These are phyloP conservation scores for Malurus leucopterus DNA, from an alignment of 2,797 vertebrate genomes.

Conservation along the genomic window DNA sequence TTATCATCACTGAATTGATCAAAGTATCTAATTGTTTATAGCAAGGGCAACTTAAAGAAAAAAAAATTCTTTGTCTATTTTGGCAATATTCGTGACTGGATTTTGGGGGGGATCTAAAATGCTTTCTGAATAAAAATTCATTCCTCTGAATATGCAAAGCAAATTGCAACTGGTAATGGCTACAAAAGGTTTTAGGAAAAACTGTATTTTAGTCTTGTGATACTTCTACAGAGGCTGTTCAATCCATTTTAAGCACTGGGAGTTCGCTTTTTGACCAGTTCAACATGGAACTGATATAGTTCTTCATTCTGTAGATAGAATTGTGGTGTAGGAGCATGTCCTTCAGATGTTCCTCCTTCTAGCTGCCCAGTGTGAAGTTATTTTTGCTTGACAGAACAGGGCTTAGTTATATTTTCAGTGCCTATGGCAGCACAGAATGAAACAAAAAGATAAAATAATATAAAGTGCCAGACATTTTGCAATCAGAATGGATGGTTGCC, in stretches of 20 bases:
- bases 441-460: constrained; percentile 4
- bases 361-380: background rate
- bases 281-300: background rate
- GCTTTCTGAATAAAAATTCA: background rate
- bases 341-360: background rate
- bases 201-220: background rate
- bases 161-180: background rate
- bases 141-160: background rate
- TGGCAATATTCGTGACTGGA: background rate
- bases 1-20: background rate
- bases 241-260: background rate
- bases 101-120: background rate
- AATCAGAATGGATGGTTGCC: background rate
- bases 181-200: background rate
- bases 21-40: background rate
- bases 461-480: background rate
- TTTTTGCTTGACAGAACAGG: background rate
- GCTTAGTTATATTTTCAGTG: background rate
- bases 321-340: background rate
- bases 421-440: background rate
- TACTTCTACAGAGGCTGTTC: background rate
- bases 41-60: background rate
- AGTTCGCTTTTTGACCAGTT: background rate
- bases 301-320: background rate
- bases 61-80: background rate